Evolutionary conservation across 2,888 invertebrate species (phyloP), one percentile per base, ranked within the genome.

Genomic region (Dynastes grantii): DNA sequence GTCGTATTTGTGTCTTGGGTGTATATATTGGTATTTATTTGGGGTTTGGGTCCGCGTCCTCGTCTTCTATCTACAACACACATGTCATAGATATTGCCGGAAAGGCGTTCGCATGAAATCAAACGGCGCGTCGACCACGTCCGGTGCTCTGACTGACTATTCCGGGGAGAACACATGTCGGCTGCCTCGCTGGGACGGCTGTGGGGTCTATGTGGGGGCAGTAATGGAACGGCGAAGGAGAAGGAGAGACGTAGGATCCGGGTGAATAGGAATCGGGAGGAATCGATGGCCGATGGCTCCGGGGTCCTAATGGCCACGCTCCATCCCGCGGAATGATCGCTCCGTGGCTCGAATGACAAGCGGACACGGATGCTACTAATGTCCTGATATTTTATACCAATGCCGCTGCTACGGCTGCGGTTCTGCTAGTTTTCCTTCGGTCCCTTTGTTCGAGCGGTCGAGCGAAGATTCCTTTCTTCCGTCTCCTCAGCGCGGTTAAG

Each of bases 311-410:
- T 87, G 87, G 87, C 87, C 87, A 85, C 81, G 84, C 85, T 85
- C 85, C 84, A 83, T 85, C 84, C 85, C 85, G 83, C 86, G 84
- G 84, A 86, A 85, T 85, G 87, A 87, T 87, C 87, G 85, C 83
- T 87, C 81, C 88, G 87, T 87, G 88, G 86, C 81, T 79, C 80
- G 88, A 87, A 88, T 87, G 85, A 87, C 86, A 87, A 87, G 85
- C 84, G 84, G 83, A 80, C 85, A 83, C 85, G 85, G 86, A 85
- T 87, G 87, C 84, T 84, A 82, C 85, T 87, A 87, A 87, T 87
- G 85, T 85, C 83, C 80, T 68, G 77, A 77, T 77, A 77, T 77
- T 77, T 77, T 77, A 77, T 77, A 77, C 70, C 29, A 58, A 55
- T 55, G 71, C 55, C 40, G n/a, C 58, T 53, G 70, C 53, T 55